Evolutionary conservation across 2,888 invertebrate species (phyloP), one percentile per base, ranked within the genome.

Genomic region (Lysandra coridon): DNA sequence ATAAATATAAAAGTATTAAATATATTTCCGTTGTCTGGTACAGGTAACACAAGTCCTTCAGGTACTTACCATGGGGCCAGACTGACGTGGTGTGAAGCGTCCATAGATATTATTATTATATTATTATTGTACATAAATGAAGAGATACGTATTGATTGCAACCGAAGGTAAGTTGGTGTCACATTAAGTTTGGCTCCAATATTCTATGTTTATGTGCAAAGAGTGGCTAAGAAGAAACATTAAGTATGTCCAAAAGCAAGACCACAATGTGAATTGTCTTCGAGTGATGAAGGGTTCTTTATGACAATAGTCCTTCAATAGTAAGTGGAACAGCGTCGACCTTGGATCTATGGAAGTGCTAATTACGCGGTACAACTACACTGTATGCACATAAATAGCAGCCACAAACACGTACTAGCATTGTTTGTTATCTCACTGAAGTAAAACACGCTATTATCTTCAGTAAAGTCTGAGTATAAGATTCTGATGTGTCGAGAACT

Each of bases 361-460:
- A 82, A 82, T 81, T 81, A 81, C 77, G 80, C 79, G 79, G 80
- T 78, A 82, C 82, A 77, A 73, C 23, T 40, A 79, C 78, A 80
- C 57, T 73, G 74, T 69, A 79, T 79, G 79, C 81, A 49, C 80
- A 78, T 62, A 79, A 77, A 80, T 79, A 79, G 79, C 78, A 78
- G 80, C 78, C 60, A 64, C 64, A 69, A 69, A 69, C 69, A 69
- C 69, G 69, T 33, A 69, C 69, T 69, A 37, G 69, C 17, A 69
- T 69, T 69, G 69, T 69, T 69, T 69, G 33, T 37, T 69, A 69
- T 69, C 69, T 69, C 23, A 14, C 69, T 37, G 5, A 69, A 69
- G 69, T 69, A 69, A 69, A 69, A 69, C 69, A 37, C 14, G 69
- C 69, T 14, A 69, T 69, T 69, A 33, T 37, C 33, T 37, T 69